A percentile compares a stretch with the other conserved stretches of the same genome.
Conservation (phyloP, 2,113 vertebrate genomes). For the Channa argus region DNA sequence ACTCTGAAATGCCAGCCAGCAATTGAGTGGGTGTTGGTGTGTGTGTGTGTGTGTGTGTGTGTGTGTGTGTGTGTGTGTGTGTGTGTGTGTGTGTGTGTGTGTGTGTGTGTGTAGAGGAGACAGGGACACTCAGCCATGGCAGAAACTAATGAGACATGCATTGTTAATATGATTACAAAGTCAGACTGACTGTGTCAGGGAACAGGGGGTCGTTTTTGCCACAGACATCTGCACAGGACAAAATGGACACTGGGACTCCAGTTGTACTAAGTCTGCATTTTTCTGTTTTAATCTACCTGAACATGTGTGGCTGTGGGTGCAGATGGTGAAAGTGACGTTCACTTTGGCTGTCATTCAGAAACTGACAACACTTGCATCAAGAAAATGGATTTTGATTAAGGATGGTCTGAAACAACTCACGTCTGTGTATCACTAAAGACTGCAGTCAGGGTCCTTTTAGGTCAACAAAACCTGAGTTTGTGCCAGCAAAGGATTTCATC, state of each 20-base stretch:
- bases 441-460: conserved; percentile 15
- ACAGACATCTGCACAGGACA: conserved; percentile 53
- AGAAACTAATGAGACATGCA: conserved; percentile 80
- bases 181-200: conserved; percentile 59
- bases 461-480: conserved; percentile 50
- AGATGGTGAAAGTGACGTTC: conserved; percentile 4
- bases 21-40: conserved; percentile 59
- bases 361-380: conserved; percentile 24
- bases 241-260: conserved; percentile 42
- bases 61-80: conserved; percentile 17
- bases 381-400: conserved; percentile 9
- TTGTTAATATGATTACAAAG: conserved; percentile 80
- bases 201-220: conserved; percentile 31
- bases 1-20: conserved; percentile 76
- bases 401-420: conserved; percentile 14
- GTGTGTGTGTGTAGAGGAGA: conserved; percentile 37
- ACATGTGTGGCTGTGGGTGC: conserved; percentile 4
- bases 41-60: conserved; percentile 23
- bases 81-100: conserved; percentile 18
- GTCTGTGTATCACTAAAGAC: conserved; percentile 17
- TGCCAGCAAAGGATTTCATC: conserved; percentile 51
- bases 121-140: conserved; percentile 75
- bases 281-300: background rate
- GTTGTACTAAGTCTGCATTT: background rate
- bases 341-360: conserved; percentile 2